Conservation (phyloP, 1,140 invertebrate genomes). For the Catajapyx aquilonaris region DNA sequence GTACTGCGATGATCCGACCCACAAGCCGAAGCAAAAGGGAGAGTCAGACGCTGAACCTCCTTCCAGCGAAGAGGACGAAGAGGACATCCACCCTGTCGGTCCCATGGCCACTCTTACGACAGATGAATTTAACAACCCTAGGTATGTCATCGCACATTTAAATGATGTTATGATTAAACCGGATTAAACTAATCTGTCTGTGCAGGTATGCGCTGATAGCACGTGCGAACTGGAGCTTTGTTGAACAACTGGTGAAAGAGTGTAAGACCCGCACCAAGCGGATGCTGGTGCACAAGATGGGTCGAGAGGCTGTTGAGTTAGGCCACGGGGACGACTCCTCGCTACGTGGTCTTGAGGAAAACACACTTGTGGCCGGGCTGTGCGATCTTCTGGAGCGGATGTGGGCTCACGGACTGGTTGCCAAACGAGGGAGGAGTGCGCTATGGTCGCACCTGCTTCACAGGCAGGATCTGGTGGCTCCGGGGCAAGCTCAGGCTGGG, state of each 20-base stretch:
- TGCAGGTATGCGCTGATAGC: slow-evolving; percentile 67
- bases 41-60: too few relatives aligned
- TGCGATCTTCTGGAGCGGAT: slow-evolving; percentile 95
- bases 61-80: slow-evolving; percentile 5
- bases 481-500: too few relatives aligned
- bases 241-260: slow-evolving; percentile 88
- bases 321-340: slow-evolving; percentile 39
- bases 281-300: slow-evolving; percentile 96
- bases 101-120: too few relatives aligned
- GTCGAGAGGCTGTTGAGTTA: slow-evolving; percentile 73
- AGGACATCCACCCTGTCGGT: too few relatives aligned
- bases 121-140: too few relatives aligned
- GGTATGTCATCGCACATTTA: too few relatives aligned
- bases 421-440: slow-evolving; percentile 83
- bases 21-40: too few relatives aligned
- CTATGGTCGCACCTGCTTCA: slow-evolving; percentile 82
- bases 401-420: slow-evolving; percentile 93
- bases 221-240: slow-evolving; percentile 97
- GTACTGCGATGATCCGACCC: too few relatives aligned
- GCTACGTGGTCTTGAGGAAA: slow-evolving; percentile 63
- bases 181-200: slow-evolving; percentile 34
- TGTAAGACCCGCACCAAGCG: slow-evolving; percentile 86
- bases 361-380: slow-evolving; percentile 86
- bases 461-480: slow-evolving; percentile 75
- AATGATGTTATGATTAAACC: too few relatives aligned